Base-by-base conservation (phyloP, 2,888 invertebrate species). In the Peribatodes rhomboidaria region DNA sequence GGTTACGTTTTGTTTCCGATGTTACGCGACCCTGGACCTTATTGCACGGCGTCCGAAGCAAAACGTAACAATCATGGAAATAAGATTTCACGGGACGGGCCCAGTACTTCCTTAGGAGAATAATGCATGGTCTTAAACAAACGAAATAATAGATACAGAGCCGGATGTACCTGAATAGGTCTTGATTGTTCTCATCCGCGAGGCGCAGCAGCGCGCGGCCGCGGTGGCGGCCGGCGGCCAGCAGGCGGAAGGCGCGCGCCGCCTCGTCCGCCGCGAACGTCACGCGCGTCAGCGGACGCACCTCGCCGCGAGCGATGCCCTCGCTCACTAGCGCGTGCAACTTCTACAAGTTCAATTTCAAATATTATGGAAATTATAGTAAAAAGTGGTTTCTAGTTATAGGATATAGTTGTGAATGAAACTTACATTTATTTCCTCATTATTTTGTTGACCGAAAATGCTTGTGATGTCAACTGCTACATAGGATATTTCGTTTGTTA, bases 241-340 rank as follows among this genome's bases (percentile, higher is more conserved):
- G 67, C 35, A 86, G 71, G 0, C 79, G 78, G 64, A 85, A 78
- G 0, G 87, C 87, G 1, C 84, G 78, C 0, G 81, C 11, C 1
- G 70, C 83, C 1, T 83, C 80, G 0, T 52, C 33, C 3, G 83
- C 68, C 0, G 67, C 53, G 61, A 78, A 86, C 9, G 75, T 71
- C 13, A 83, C 79, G 16, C 82, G 80, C 1, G 85, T 73, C 54
- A 88, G 67, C 0, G 87, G 88, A 0, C 84, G 78, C 35, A 88
- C 85, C 68, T 75, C 35, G 3, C 27, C 27, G 27, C 27, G 2
- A 27, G 27, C 27, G 27, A 27, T 27, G 27, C 27, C 27, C 6
- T 27, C 27, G 6, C 27, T 27, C 27, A 27, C 27, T 6, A 27
- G 27, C 27, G 27, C 6, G 27, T 27, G 35, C 9, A 35, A 35